Percentiles rank a stretch among this genome's conserved stretches.
phyloP scores from a whole-genome alignment of 2,797 vertebrate genomes.

The Labroides dimidiatus region DNA sequence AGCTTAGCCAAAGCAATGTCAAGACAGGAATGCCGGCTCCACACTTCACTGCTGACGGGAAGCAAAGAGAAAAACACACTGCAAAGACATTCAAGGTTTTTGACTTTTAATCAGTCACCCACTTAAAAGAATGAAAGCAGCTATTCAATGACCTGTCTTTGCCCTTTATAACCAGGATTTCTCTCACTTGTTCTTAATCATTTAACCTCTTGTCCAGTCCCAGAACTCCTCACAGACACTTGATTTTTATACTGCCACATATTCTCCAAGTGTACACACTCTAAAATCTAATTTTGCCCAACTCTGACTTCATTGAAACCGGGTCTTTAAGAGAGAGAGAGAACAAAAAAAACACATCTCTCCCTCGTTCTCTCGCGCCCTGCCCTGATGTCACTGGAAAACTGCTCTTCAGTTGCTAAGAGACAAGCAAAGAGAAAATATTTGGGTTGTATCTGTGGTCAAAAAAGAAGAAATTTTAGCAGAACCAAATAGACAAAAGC shows the following conservation, averaged over 20 bases:
- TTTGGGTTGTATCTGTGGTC: constrained; percentile 81
- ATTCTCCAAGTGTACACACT: constrained; percentile 52
- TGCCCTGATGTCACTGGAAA: constrained; percentile 84
- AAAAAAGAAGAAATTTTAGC: constrained; percentile 71
- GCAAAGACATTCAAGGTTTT: constrained; percentile 40
- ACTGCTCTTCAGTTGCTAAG: constrained; percentile 85
- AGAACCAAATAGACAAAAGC: constrained; percentile 68
- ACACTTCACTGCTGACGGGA: constrained; percentile 49
- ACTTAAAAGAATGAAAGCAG: constrained; percentile 22
- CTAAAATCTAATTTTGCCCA: constrained; percentile 63
- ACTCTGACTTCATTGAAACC: constrained; percentile 73
- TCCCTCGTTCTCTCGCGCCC: constrained; percentile 57
- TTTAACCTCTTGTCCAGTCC: constrained; percentile 30
- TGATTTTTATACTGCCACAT: constrained; percentile 37
- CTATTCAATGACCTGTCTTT: constrained; percentile 42
- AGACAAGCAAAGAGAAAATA: constrained; percentile 82
- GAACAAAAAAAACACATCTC: constrained; percentile 25
- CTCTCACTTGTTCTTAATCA: constrained; percentile 10
- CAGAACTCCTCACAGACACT: constrained; percentile 17
- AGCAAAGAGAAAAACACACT: constrained; percentile 35
- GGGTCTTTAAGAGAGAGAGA: constrained; percentile 53
- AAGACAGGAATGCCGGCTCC: constrained; percentile 69
- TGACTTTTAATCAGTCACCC: constrained; percentile 37
- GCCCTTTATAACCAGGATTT: not conserved
- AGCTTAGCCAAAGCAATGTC: constrained; percentile 62